Base-by-base conservation (phyloP, 1,140 invertebrate species). In the Zophobas atratus region DNA sequence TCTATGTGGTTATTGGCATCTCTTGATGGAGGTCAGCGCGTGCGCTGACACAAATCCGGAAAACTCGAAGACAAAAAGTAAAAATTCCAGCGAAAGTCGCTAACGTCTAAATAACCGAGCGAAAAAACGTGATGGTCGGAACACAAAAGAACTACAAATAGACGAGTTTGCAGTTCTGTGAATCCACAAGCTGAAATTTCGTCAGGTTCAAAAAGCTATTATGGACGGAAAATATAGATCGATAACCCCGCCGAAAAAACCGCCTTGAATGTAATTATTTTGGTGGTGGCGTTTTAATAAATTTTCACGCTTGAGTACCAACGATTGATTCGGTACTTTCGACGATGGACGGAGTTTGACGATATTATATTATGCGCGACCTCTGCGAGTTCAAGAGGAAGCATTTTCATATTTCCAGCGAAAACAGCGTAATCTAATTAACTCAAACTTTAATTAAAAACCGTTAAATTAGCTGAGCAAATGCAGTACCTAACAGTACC, bases 401-500 rank as follows among this genome's bases (percentile, higher is more conserved):
- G 33, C 32, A 32, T 55, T 5, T 55, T 55, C 35, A 34, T 33
- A 0, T 34, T 55, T 34, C 33, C 53, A 51, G 3, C 8, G 3
- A 32, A 51, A 6, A 55, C 35, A 34, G 33, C 35, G 33, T 55
- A 43, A 67, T 67, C 39, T 43, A 67, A 67, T 67, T 67, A 67
- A 33, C 5, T 43, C 5, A 33, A 34, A 55, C 53, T 55, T 67
- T 67, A 67, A 67, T 67, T 67, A 67, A 67, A 43, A 8, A 67
- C 60, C 60, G 60, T 67, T 67, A 67, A 67, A 67, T 67, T 67
- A 67, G 60, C 38, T 67, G 60, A 67, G 60, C 60, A 20, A 67
- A 67, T 67, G 60, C 60, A 67, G 60, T 67, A 38, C n/a, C 60
- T 67, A 67, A 67, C 60, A 67, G 60, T 67, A 67, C 39, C 60